Evolutionary conservation across 2,113 vertebrate genomes (phyloP).

Genomic region (Calyptomena viridis): DNA sequence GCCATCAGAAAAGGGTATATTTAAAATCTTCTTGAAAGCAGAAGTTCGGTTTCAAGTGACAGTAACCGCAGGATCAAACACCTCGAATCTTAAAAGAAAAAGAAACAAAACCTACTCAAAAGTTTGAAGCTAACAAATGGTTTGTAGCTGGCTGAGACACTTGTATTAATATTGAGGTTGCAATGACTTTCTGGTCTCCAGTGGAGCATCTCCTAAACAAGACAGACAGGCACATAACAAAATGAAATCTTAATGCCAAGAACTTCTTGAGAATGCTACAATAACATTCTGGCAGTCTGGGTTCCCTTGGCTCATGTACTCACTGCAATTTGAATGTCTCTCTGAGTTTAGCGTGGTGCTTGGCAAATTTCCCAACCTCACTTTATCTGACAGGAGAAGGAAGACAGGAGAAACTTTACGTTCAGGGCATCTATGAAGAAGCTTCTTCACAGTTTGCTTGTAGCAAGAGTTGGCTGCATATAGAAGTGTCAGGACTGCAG

Average conservation of each 20-base stretch:
- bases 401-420: too few species aligned
- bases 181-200: slow-evolving; percentile 13
- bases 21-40: slow-evolving; percentile 23
- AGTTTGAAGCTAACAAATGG: not conserved
- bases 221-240: not conserved
- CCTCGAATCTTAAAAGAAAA: slow-evolving; percentile 16
- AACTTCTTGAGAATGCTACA: slow-evolving; percentile 15
- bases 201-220: slow-evolving; percentile 14
- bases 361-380: slow-evolving; percentile 46
- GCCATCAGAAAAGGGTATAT: not conserved
- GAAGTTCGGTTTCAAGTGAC: not conserved
- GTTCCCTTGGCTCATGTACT: slow-evolving; percentile 34
- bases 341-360: slow-evolving; percentile 31
- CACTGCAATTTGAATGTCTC: slow-evolving; percentile 27
- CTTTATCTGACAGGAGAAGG: slow-evolving; percentile 17
- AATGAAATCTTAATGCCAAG: slow-evolving; percentile 13
- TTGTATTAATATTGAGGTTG: not conserved
- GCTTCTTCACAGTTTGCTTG: not conserved
- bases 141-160: not conserved
- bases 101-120: slow-evolving; percentile 8
- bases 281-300: slow-evolving; percentile 32
- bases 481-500: not conserved
- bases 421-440: too few species aligned
- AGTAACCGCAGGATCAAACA: not conserved
- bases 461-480: not conserved